Evolutionary conservation across 2,797 vertebrate species (phyloP).

Genomic region (Podargus strigoides): DNA sequence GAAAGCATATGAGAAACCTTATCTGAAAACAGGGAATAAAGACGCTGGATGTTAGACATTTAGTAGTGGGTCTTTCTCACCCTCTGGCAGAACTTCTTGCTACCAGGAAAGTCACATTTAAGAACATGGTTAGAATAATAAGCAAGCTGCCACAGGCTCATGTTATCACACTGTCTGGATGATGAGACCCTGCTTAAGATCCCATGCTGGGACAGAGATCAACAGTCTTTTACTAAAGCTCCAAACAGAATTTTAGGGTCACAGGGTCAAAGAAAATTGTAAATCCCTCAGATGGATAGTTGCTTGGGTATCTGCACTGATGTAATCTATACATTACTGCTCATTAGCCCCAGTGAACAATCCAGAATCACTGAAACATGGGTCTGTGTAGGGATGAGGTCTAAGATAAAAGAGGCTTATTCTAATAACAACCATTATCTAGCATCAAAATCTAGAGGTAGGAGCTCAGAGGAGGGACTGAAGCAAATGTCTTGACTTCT

Average conservation of each 20-base stretch:
- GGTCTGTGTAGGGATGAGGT: not conserved
- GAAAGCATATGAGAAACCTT: not conserved
- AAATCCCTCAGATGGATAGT: not conserved
- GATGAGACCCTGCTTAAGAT: not conserved
- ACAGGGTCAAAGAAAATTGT: not conserved
- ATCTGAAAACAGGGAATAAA: not conserved
- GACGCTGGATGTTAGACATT: not conserved
- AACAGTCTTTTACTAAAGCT: not conserved
- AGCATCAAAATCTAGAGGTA: not conserved
- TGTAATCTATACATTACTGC: not conserved
- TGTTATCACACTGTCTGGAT: not conserved
- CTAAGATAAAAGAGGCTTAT: not conserved
- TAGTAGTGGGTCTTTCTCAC: not conserved
- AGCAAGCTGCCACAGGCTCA: not conserved
- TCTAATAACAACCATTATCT: not conserved
- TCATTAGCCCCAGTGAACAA: not conserved
- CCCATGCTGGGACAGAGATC: not conserved
- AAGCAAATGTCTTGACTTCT: not conserved
- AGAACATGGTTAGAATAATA: not conserved
- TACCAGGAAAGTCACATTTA: not conserved
- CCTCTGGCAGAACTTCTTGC: not conserved
- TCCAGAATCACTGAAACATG: not conserved
- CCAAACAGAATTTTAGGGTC: not conserved
- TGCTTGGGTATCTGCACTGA: not conserved
- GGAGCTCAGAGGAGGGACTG: not conserved